phyloP scores from a whole-genome alignment of 2,113 vertebrate species.

The Xiphorhynchus elegans region DNA sequence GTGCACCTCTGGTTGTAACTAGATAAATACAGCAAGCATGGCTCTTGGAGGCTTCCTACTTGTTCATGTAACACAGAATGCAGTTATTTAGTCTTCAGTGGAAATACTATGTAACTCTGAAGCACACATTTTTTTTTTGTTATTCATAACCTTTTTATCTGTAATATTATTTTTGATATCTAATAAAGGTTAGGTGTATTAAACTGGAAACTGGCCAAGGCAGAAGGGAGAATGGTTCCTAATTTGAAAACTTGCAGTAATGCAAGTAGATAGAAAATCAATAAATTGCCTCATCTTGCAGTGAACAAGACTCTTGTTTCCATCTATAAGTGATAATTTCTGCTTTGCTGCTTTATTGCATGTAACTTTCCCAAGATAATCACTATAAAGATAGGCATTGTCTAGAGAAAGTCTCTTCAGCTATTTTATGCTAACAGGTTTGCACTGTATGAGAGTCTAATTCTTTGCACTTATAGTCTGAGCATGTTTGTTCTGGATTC shows the following conservation, averaged over 20 bases:
- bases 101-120: background rate
- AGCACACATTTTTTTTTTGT: background rate
- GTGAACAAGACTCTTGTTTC: background rate
- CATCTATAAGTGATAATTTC: background rate
- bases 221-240: background rate
- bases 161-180: background rate
- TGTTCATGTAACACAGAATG: background rate
- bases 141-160: background rate
- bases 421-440: background rate
- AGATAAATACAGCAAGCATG: background rate
- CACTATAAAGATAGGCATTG: background rate
- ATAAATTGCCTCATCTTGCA: background rate
- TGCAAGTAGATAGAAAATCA: background rate
- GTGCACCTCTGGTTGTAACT: background rate
- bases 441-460: background rate
- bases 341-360: background rate
- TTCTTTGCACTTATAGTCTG: background rate
- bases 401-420: background rate
- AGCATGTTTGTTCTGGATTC: background rate
- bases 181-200: background rate
- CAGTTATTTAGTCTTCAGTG: background rate
- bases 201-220: background rate
- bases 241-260: background rate
- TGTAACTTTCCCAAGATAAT: background rate
- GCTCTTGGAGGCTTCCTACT: background rate